These are phyloP conservation scores for Falcaria lacertinaria DNA, from an alignment of 2,888 invertebrate species.

Conservation along the genomic window DNA sequence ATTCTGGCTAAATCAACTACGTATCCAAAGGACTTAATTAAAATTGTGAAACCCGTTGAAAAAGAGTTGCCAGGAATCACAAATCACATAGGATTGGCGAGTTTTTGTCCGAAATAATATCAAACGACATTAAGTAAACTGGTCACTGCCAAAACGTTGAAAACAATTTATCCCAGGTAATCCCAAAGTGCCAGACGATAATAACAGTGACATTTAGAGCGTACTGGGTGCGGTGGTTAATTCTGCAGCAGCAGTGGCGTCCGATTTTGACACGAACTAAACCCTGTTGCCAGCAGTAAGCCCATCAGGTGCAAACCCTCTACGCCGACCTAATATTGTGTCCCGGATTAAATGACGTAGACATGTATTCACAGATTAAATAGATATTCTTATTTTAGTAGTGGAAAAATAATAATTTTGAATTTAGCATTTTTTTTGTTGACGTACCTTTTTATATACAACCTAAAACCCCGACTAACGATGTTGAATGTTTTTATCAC, in stretches of 20 bases:
- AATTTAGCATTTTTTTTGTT: not conserved
- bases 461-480: conserved; percentile 17
- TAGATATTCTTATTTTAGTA: not conserved
- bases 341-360: conserved; percentile 10
- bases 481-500: conserved; percentile 42
- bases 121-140: conserved; percentile 60
- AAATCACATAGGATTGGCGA: conserved; percentile 36
- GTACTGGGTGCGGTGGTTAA: conserved; percentile 61
- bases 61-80: conserved; percentile 31
- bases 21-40: conserved; percentile 43
- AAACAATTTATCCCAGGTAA: conserved; percentile 78
- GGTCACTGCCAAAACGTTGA: conserved; percentile 63
- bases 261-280: conserved; percentile 74
- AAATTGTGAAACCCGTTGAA: conserved; percentile 44
- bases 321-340: conserved; percentile 48
- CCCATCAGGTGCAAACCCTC: conserved; percentile 65
- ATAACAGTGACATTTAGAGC: conserved; percentile 78
- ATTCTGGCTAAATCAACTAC: conserved; percentile 55
- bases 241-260: conserved; percentile 65
- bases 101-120: conserved; percentile 66
- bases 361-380: conserved; percentile 2
- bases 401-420: not conserved
- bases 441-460: conserved; percentile 1
- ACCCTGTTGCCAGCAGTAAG: conserved; percentile 69
- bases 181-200: conserved; percentile 75